Evolutionary conservation across 2,113 vertebrate species (phyloP), one percentile per base, ranked within the genome.

Genomic region (Tragelaphus scriptus): DNA sequence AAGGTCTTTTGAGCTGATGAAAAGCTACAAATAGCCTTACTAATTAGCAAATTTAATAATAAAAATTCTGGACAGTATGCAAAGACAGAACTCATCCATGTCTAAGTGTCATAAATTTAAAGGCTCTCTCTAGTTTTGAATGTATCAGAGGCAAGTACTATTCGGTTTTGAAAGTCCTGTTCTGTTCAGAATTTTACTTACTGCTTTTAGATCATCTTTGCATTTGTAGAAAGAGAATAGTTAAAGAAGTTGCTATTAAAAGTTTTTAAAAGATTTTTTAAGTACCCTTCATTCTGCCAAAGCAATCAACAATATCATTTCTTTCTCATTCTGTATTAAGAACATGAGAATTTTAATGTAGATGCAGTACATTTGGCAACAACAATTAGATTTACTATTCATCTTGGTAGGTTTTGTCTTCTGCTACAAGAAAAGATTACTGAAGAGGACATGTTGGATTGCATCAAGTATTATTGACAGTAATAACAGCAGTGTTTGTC

Each of bases 321-420:
- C 81, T 96, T 98, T 94, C 71, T 88, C 51, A 16, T 92, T 96
- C 93, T 96, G 75, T 89, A 92, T 68, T 90, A 94, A 96, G 85
- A 79, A 79, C 80, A 55, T 87, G 61, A 11, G 3, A 84, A 95
- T 97, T 80, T 84, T 97, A 88, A 92, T 47, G 85, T 59, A 59
- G 90, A 49, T 63, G 13, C 0, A 98, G 96, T 89, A 97, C 68
- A 4, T 95, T 93, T 96, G 97, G 80, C 92, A 98, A 97, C 0
- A 0, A 97, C 98, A 98, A 97, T 98, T 93, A 94, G 97, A 97
- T 98, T 98, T 97, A 88, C 88, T 98, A 63, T 95, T 97, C 81
- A 88, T 40, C 28, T 32, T 93, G 90, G 92, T 97, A 97, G 91
- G 51, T 97, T 97, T 97, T 95, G 97, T 98, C 96, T 97, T 98